Evolutionary conservation across 1,140 invertebrate species (phyloP).

Genomic region (Leptinotarsa texana): DNA sequence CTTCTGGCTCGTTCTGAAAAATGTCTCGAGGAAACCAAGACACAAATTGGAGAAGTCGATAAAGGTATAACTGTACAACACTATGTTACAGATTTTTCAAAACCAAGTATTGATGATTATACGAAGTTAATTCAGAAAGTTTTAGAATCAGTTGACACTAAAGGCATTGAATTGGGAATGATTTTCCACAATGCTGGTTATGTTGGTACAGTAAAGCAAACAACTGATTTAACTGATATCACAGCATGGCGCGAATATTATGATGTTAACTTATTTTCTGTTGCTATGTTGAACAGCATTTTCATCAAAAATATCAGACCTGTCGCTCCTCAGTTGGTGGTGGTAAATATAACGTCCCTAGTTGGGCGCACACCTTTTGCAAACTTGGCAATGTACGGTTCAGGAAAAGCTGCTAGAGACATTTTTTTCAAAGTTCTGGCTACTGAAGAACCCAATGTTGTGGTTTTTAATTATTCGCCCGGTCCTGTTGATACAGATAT

Average conservation of each 20-base stretch:
- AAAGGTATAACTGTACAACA: slow-evolving; percentile 59
- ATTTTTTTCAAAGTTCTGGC: slow-evolving; percentile 89
- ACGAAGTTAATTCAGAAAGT: slow-evolving; percentile 57
- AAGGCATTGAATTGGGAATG: slow-evolving; percentile 66
- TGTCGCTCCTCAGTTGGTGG: slow-evolving; percentile 58
- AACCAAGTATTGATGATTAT: slow-evolving; percentile 57
- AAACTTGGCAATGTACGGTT: slow-evolving; percentile 76
- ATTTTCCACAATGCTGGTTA: slow-evolving; percentile 91
- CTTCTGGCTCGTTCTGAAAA: slow-evolving; percentile 73
- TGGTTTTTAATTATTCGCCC: slow-evolving; percentile 90
- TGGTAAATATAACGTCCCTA: slow-evolving; percentile 89
- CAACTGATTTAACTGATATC: slow-evolving; percentile 64
- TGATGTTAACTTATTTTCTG: slow-evolving; percentile 79
- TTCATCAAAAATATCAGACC: slow-evolving; percentile 65
- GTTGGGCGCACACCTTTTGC: slow-evolving; percentile 76
- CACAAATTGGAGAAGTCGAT: slow-evolving; percentile 59
- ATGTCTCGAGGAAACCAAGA: slow-evolving; percentile 67
- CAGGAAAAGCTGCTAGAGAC: slow-evolving; percentile 88
- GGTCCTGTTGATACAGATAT: slow-evolving; percentile 93
- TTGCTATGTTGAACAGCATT: slow-evolving; percentile 75
- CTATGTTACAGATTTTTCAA: slow-evolving; percentile 64
- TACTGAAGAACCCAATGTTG: slow-evolving; percentile 73
- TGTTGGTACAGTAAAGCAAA: slow-evolving; percentile 74
- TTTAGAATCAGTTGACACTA: slow-evolving; percentile 51
- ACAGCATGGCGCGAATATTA: slow-evolving; percentile 70